Conservation (phyloP, 2,888 invertebrate species). For the Neoascia interrupta region DNA sequence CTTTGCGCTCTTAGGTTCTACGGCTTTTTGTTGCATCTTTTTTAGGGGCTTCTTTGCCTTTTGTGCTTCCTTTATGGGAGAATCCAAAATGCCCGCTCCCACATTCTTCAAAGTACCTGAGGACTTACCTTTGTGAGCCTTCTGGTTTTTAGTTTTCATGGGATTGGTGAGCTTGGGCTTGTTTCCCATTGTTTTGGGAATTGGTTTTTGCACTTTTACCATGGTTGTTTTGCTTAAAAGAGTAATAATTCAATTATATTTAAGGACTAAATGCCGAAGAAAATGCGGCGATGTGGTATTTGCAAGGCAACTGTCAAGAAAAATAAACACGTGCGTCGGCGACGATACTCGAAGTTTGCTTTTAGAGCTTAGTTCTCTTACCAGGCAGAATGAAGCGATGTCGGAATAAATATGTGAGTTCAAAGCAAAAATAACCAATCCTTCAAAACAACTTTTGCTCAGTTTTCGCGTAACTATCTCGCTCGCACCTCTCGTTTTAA, state of each 20-base stretch:
- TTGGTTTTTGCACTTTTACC: slow-evolving; percentile 54
- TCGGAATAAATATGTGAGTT: no score
- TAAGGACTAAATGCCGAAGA: no score
- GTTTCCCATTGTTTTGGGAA: slow-evolving; percentile 45
- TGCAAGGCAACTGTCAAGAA: no score
- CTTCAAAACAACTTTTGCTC: no score
- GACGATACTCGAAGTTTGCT: slow-evolving; percentile 16
- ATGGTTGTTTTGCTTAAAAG: no score
- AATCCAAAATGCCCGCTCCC: slow-evolving; percentile 6
- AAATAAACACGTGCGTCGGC: slow-evolving; percentile 48
- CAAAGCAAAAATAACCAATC: no score
- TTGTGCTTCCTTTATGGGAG: slow-evolving; percentile 10
- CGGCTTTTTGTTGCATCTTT: not conserved
- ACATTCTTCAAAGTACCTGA: slow-evolving; percentile 13
- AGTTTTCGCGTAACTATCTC: no score
- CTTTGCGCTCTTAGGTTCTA: not conserved
- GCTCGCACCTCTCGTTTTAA: no score
- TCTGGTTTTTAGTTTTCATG: slow-evolving; percentile 44
- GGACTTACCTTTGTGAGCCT: slow-evolving; percentile 19
- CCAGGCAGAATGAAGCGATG: no score
- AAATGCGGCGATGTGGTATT: no score
- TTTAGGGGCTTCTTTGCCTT: not conserved
- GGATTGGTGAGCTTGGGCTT: slow-evolving; percentile 45
- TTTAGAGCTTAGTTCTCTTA: slow-evolving; percentile 14
- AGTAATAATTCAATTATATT: no score